Evolutionary conservation across 2,797 vertebrate species (phyloP), one percentile per base, ranked within the genome.

Genomic region (Sebastes itinus): DNA sequence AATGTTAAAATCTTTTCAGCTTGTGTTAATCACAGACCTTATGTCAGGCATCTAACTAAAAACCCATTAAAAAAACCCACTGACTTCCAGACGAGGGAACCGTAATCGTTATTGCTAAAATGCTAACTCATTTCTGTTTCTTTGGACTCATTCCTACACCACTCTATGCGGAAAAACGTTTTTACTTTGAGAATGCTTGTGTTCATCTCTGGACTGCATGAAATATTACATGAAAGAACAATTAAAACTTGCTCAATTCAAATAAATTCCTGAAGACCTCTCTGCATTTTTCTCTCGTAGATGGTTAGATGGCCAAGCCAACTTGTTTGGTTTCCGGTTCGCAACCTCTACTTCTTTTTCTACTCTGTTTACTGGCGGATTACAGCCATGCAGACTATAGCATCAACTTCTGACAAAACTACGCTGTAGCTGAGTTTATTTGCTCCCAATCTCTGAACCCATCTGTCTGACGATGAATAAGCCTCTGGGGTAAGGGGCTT

Each of bases 1-100:
- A 49, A 18, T 0, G 16, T 20, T 18, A 49, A 49, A 18, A 0
- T 7, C 7, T 49, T 20, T 49, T 49, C 16, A 1, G 42, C 0
- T 49, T 49, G 16, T 49, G 42, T 49, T 49, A 49, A 49, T 20
- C 42, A 49, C 42, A 49, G 42, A 49, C 16, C 16, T 49, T 18
- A 49, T 56, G 22, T 56, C 12, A 25, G n/a, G 54, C 54, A 13
- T 56, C 54, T 55, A 55, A 56, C 54, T 11, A 56, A 56, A 23
- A 12, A 56, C 22, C 5, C 16, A 20, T 49, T 49, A 0, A 49
- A 49, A 49, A 46, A 23, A 2, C 0, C 1, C n/a, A 25, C 54
- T 56, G 54, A 56, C 22, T 56, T 56, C 54, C n/a, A 56, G 54
- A 56, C 22, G 0, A 23, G 5, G 54, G 54, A 56, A 56, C 54